Evolutionary conservation across 1,140 invertebrate genomes (phyloP).

Genomic region (Ylistrum balloti): DNA sequence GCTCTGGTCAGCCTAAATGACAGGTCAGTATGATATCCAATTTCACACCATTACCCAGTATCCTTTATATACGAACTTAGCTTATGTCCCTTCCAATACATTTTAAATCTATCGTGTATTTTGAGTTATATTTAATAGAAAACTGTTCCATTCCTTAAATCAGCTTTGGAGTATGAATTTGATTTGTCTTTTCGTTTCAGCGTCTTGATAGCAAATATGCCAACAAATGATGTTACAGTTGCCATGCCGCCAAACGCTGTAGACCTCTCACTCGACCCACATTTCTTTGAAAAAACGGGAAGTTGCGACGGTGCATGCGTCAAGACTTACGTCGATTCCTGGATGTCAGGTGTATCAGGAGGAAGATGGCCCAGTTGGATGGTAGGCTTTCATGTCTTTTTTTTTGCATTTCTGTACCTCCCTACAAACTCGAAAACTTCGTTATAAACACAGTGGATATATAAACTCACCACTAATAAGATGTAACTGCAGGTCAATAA

Average conservation of each 20-base stretch:
- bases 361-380: slow-evolving; percentile 70
- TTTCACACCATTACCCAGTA: too few species aligned
- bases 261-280: slow-evolving; percentile 68
- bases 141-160: too few species aligned
- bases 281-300: slow-evolving; percentile 43
- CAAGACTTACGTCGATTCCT: slow-evolving; percentile 60
- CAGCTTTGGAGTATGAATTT: too few species aligned
- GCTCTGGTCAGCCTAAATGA: slow-evolving; percentile 48
- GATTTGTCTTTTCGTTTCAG: not conserved
- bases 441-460: too few species aligned
- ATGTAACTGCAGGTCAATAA: too few species aligned
- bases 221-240: not conserved
- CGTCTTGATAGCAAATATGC: not conserved
- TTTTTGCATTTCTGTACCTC: too few species aligned
- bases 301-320: slow-evolving; percentile 60
- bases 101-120: too few species aligned
- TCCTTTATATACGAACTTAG: too few species aligned
- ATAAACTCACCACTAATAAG: too few species aligned
- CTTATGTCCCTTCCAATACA: too few species aligned
- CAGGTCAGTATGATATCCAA: not conserved
- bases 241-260: slow-evolving; percentile 60
- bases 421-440: too few species aligned
- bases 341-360: slow-evolving; percentile 61
- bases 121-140: too few species aligned
- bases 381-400: slow-evolving; percentile 53